These are phyloP conservation scores for Pachymerium ferrugineum DNA, from an alignment of 2,888 invertebrate species.

Conservation along the genomic window DNA sequence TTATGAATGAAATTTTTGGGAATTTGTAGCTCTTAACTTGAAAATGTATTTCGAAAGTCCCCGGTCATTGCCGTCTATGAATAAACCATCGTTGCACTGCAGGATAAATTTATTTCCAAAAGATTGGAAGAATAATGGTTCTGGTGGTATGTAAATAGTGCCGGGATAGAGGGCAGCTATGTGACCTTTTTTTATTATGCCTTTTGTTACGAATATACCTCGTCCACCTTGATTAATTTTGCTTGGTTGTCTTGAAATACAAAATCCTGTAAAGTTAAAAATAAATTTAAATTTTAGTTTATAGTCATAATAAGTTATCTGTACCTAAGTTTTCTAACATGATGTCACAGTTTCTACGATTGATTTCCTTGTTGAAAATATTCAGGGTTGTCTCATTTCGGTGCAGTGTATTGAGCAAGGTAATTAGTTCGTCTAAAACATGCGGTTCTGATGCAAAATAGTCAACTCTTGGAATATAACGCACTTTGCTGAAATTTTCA, in stretches of 20 bases:
- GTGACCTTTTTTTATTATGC: background rate
- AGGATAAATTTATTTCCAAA: conserved; percentile 52
- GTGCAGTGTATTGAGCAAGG: background rate
- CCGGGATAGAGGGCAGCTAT: background rate
- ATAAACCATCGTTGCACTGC: conserved; percentile 50
- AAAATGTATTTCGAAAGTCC: conserved; percentile 50
- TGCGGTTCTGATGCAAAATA: background rate
- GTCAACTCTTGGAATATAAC: background rate
- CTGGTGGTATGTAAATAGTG: conserved; percentile 48
- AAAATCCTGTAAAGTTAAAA: background rate
- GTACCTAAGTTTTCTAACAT: background rate
- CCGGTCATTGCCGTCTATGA: conserved; percentile 52
- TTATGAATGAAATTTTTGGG: background rate
- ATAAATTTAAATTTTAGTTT: background rate
- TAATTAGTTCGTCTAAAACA: background rate
- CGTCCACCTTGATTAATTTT: background rate
- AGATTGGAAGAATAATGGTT: conserved; percentile 51
- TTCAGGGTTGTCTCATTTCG: background rate
- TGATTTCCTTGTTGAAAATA: background rate
- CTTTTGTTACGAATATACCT: background rate
- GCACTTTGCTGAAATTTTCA: background rate
- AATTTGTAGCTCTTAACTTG: conserved; percentile 42
- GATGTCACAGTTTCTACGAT: background rate
- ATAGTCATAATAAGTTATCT: background rate
- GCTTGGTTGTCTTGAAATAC: background rate